Evolutionary conservation across 2,113 vertebrate species (phyloP), one percentile per base, ranked within the genome.

Genomic region (Hiodon alosoides): DNA sequence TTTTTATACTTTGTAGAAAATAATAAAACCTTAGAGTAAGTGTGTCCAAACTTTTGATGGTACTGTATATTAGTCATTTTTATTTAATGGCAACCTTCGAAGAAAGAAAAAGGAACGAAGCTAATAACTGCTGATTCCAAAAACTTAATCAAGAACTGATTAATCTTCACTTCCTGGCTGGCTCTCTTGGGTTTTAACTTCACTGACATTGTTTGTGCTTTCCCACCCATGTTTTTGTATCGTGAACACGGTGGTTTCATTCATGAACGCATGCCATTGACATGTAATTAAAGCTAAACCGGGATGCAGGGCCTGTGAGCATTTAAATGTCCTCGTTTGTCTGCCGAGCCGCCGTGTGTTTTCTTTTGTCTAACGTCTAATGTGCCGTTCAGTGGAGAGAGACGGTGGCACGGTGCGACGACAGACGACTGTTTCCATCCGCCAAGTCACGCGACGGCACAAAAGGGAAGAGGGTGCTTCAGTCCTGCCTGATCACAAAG

Each of bases 41-140:
- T 31, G 31, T 31, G 31, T 31, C 31, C 31, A 71, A 47, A 59
- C 46, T 48, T 58, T 47, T 17, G 16, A 16, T 57, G 9, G 69
- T n/a, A 5, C 46, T 50, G 17, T 71, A 14, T 59, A 47, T 13
- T 3, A 46, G 4, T 55, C 10, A 69, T 8, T 16, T 31, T 50
- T 48, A 71, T 59, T 71, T 14, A 71, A 71, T 60, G 46, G 17
- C 70, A 17, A 54, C 14, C 10, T 58, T 70, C 57, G 16, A 58
- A 57, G 69, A 70, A 71, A 50, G 47, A 1, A n/a, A 3, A 71
- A 47, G 17, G 6, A 4, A 68, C 47, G 14, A 50, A 71, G 46
- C 11, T 59, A 71, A 59, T 17, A 7, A 2, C 46, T 31, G 9
- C 60, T 11, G 46, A 31, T 71, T 46, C 57, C 5, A 59, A 46